Conservation (phyloP, 2,797 vertebrate species). For the Graptemys geographica region DNA sequence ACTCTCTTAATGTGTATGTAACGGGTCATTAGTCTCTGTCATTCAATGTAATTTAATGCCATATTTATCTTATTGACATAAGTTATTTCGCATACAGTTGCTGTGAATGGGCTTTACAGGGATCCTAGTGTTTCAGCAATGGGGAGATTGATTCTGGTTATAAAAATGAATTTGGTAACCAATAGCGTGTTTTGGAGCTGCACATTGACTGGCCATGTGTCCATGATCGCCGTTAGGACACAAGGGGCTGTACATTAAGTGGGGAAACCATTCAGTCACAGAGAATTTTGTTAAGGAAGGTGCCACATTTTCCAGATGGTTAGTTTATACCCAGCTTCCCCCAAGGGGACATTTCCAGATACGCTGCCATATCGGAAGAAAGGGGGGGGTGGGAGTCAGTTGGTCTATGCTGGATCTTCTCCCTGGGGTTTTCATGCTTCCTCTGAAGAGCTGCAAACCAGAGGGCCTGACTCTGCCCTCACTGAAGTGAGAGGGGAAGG, state of each 20-base stretch:
- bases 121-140: slow-evolving; percentile 61
- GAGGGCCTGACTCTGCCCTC: background rate
- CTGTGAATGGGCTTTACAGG: slow-evolving; percentile 39
- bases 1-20: background rate
- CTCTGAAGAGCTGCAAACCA: background rate
- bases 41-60: slow-evolving; percentile 63
- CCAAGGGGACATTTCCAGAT: background rate
- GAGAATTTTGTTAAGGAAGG: background rate
- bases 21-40: slow-evolving; percentile 65
- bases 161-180: slow-evolving; percentile 68
- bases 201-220: background rate
- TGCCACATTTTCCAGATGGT: background rate
- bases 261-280: background rate
- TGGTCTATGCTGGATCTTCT: background rate
- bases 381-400: background rate
- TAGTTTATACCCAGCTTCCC: background rate
- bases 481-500: background rate
- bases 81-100: slow-evolving; percentile 54
- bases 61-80: slow-evolving; percentile 71
- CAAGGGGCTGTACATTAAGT: background rate
- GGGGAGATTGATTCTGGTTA: slow-evolving; percentile 70
- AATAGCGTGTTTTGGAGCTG: slow-evolving; percentile 32
- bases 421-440: background rate
- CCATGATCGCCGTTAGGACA: background rate
- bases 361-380: background rate